Evolutionary conservation across 2,797 vertebrate genomes (phyloP).

Genomic region (Tapera naevia): DNA sequence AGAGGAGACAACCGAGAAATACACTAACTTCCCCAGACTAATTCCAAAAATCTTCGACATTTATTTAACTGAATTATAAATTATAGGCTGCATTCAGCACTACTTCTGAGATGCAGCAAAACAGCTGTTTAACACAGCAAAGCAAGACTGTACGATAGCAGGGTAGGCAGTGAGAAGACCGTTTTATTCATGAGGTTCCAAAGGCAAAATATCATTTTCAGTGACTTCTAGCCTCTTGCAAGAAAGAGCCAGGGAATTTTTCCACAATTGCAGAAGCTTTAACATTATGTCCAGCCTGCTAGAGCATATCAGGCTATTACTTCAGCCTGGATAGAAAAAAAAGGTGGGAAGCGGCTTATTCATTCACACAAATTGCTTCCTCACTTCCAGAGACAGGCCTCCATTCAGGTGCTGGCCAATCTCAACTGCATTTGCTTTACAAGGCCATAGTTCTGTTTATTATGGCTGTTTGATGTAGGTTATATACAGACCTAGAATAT

Average conservation of each 20-base stretch:
- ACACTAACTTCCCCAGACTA: neutral
- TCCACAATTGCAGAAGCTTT: neutral
- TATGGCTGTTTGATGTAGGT: slow-evolving; percentile 37
- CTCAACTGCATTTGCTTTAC: neutral
- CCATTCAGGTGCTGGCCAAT: slow-evolving; percentile 19
- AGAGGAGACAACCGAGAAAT: slow-evolving; percentile 11
- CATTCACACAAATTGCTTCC: slow-evolving; percentile 40
- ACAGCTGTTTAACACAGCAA: slow-evolving; percentile 10
- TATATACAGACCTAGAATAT: slow-evolving; percentile 34
- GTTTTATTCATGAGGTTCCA: neutral
- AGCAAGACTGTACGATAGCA: neutral
- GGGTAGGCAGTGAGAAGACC: neutral
- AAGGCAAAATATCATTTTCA: slow-evolving; percentile 30
- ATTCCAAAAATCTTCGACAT: neutral
- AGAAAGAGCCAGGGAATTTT: slow-evolving; percentile 13
- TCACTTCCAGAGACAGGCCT: slow-evolving; percentile 29
- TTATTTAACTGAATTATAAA: neutral
- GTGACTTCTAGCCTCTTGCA: neutral
- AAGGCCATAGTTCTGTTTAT: neutral
- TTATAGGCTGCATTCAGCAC: neutral
- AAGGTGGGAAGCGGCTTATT: slow-evolving; percentile 25
- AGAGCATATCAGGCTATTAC: slow-evolving; percentile 20
- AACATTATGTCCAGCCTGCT: slow-evolving; percentile 1
- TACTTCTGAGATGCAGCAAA: neutral
- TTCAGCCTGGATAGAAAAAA: slow-evolving; percentile 7